Base-by-base conservation (phyloP, 92 coral and sea anemone species). In the Palythoa grandiflora region DNA sequence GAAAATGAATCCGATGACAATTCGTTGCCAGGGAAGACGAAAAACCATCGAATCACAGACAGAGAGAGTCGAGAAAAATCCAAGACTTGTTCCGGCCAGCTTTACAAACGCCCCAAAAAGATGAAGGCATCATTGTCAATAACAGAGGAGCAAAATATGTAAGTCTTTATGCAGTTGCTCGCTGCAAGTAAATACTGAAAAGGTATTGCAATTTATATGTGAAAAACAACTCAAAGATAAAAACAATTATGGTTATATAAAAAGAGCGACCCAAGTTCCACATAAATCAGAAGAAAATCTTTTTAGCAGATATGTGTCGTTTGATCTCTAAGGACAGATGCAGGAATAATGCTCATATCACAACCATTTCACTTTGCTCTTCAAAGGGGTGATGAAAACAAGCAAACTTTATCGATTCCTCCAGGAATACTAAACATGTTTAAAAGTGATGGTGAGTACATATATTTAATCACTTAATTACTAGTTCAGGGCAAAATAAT, bases 371-470 rank as follows among this genome's bases (percentile, higher is more conserved):
- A 6, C n/a, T 9, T 19, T 36, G 28, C 36, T 65, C 3, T 4
- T 65, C 1, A 13, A 15, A 65, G 71, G 71, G 15, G 16, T 54
- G 9, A 16, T 13, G 68, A 53, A 2, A 53, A 36, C 48, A 6
- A 54, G 6, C 44, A 53, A 55, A 55, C 47, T 6, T 16, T 78
- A 38, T 65, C 83, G 54, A 35, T 78, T 13, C 84, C 84, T 14
- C 10, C 84, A 13, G 84, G 84, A 60, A 38, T 79, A 79, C 52
- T 79, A 3, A 57, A 79, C 2, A 79, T 79, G 84, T 79, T 79
- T 59, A 36, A 60, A 79, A 40, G 16, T 79, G 72, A 59, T 60
- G 84, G 84, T 60, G 51, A 60, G 84, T 38, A 2, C 52, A 55
- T 5, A 59, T 59, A 28, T 28, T 28, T 28, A 28, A 28, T 28